phyloP scores from a whole-genome alignment of 1,140 invertebrate species.

The Belonocnema kinseyi region DNA sequence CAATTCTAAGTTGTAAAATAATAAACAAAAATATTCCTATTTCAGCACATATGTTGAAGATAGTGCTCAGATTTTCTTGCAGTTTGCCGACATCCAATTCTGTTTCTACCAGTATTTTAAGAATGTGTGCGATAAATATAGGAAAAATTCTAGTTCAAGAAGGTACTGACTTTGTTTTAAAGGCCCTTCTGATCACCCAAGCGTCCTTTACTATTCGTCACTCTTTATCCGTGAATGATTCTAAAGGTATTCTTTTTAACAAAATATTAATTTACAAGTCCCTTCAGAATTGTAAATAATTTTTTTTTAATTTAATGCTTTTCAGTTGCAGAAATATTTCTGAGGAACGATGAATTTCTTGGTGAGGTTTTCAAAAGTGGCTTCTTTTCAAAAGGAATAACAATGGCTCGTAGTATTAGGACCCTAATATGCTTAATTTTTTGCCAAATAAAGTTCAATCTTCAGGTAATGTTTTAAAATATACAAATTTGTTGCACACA shows the following conservation, averaged over 20 bases:
- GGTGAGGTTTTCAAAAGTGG: constrained; percentile 37
- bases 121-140: constrained; percentile 39
- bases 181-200: constrained; percentile 40
- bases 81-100: too few relatives aligned
- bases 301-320: background rate
- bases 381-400: constrained; percentile 41
- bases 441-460: constrained; percentile 41
- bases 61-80: too few relatives aligned
- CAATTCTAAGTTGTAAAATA: too few relatives aligned
- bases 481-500: background rate
- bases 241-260: background rate
- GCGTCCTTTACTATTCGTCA: constrained; percentile 34
- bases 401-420: constrained; percentile 42
- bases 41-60: too few relatives aligned
- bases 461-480: constrained; percentile 42
- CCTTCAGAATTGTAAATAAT: background rate
- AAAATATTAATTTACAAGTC: background rate
- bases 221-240: constrained; percentile 28
- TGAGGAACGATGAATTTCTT: background rate
- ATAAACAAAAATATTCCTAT: too few relatives aligned
- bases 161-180: constrained; percentile 39
- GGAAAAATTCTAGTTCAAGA: constrained; percentile 39
- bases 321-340: constrained; percentile 10
- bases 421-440: constrained; percentile 44
- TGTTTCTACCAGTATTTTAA: constrained; percentile 35